Percentiles rank a stretch among this genome's conserved stretches.
Evolutionary conservation across 2,888 invertebrate species (phyloP).

Genomic region (Augochlorella aurata): DNA sequence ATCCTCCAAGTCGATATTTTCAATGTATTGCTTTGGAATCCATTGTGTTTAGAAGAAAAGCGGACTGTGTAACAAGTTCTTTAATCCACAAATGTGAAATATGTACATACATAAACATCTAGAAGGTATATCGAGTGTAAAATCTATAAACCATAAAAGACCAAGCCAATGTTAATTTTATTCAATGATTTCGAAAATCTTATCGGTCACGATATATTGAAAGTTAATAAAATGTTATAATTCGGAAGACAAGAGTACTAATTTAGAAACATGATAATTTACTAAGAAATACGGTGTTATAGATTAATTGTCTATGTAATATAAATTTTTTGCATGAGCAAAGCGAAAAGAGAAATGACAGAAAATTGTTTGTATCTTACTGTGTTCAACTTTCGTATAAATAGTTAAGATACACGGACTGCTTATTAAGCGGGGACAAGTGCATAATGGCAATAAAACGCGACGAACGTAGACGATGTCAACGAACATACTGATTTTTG

Average conservation of each 20-base stretch:
- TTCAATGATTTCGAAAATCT: too few relatives aligned
- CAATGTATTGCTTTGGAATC: background rate
- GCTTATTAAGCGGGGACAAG: background rate
- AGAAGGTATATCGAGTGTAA: background rate
- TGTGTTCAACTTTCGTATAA: background rate
- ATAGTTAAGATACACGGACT: background rate
- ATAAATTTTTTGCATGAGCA: background rate
- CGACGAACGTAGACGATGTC: background rate
- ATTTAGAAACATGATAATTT: background rate
- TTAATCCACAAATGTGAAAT: background rate
- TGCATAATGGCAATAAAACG: conserved; percentile 1
- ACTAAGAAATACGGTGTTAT: background rate
- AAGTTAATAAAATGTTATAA: background rate
- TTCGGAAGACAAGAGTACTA: background rate
- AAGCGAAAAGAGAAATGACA: background rate
- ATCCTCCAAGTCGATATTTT: background rate
- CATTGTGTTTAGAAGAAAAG: background rate
- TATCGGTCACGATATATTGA: background rate
- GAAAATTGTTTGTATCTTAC: background rate
- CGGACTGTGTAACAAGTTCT: background rate
- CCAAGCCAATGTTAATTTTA: background rate
- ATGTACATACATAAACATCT: background rate
- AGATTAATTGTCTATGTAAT: background rate
- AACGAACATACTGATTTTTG: background rate
- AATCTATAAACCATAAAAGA: background rate